Evolutionary conservation across 2,888 invertebrate species (phyloP).

Genomic region (Lacanobia wlatinum): DNA sequence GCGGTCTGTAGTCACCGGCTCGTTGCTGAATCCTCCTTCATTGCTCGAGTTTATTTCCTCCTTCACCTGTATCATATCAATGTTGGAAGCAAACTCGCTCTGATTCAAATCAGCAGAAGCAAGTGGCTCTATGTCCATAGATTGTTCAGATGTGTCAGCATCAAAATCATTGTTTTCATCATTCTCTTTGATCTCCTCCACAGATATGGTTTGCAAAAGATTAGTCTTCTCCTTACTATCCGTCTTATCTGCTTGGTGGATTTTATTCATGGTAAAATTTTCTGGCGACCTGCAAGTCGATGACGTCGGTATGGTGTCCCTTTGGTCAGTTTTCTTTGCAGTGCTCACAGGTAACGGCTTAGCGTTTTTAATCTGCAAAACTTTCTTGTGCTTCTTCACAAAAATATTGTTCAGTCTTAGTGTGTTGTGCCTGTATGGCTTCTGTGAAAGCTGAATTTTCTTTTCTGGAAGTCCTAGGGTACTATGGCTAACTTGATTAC

Average conservation of each 20-base stretch:
- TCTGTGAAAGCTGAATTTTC: slow-evolving; percentile 70
- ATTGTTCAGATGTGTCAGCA: slow-evolving; percentile 83
- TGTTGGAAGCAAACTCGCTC: slow-evolving; percentile 66
- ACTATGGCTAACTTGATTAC: slow-evolving; percentile 66
- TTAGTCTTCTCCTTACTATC: slow-evolving; percentile 70
- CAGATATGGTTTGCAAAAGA: slow-evolving; percentile 76
- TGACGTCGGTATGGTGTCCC: slow-evolving; percentile 77
- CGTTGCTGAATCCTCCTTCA: slow-evolving; percentile 81
- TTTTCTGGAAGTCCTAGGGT: slow-evolving; percentile 70
- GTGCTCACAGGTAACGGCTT: slow-evolving; percentile 68
- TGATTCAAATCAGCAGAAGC: slow-evolving; percentile 73
- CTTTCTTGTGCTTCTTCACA: slow-evolving; percentile 86
- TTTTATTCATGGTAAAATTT: slow-evolving; percentile 80
- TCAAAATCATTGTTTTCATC: slow-evolving; percentile 79
- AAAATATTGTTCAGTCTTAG: slow-evolving; percentile 85
- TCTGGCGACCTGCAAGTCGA: slow-evolving; percentile 78
- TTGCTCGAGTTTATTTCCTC: slow-evolving; percentile 84
- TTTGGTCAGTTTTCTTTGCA: slow-evolving; percentile 62
- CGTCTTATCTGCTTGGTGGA: slow-evolving; percentile 69
- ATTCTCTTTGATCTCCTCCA: slow-evolving; percentile 79
- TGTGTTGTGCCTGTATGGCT: slow-evolving; percentile 74
- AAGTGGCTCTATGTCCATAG: slow-evolving; percentile 84
- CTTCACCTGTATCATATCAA: slow-evolving; percentile 80
- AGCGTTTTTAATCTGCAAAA: slow-evolving; percentile 86
- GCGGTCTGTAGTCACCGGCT: slow-evolving; percentile 72